Evolutionary conservation across 1,140 invertebrate species (phyloP), one percentile per base, ranked within the genome.

Genomic region (Dreissena polymorpha): DNA sequence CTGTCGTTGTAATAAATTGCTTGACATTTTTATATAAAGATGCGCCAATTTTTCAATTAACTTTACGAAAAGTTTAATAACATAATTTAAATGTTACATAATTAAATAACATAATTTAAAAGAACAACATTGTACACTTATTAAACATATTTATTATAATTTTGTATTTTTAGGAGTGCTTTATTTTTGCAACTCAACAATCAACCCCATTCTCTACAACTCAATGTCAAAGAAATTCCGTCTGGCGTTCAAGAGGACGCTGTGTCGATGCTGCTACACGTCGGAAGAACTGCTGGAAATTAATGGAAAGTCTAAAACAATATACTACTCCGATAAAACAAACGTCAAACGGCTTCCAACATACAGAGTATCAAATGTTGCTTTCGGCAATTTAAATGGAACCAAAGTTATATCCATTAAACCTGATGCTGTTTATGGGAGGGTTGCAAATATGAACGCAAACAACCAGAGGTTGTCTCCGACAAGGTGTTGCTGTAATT

Each of bases 191-290:
- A 95, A 95, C 89, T 94, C 90, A 78, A 94, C 94, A n/a, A 93
- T 95, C 72, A 95, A 95, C 86, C 94, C 94, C 5, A 94, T 95
- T 69, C 90, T 95, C 55, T 95, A 94, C 92, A 95, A 94, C 87
- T 92, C 94, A n/a, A 94, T 95, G 92, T 94, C 94, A n/a, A 92
- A 93, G 82, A 94, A 94, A 83, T 95, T 94, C 86, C 91, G 94
- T 12, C 85, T 93, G 79, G 94, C 94, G 16, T 95, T 95, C 81
- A 88, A 89, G 53, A 63, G 84, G 63, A 89, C 88, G 12, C 77
- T 90, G 5, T 88, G 88, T 80, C 67, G 87, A 0, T 87, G 86
- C 65, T 83, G 76, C 21, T 86, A 86, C 50, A 60, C 71, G 49
- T 50, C 57, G 0, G 85, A 83, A 14, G 85, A 86, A 76, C 50